These are phyloP conservation scores for Orthosia incerta DNA, from an alignment of 2,888 invertebrate genomes.

Conservation along the genomic window DNA sequence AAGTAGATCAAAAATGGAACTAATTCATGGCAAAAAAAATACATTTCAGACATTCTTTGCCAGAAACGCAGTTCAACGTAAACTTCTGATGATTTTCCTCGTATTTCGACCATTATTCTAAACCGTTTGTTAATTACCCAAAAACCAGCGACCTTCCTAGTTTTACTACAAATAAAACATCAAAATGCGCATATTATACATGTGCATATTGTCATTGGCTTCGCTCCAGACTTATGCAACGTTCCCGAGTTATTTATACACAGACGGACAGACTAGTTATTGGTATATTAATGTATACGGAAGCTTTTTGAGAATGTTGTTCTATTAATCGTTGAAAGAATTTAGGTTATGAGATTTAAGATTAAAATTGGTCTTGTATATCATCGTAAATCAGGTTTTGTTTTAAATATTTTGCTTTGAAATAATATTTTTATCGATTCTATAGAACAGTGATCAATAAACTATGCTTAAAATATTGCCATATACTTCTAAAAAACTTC, in stretches of 20 bases:
- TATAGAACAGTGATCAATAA: no score
- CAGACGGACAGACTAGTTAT: conserved; percentile 63
- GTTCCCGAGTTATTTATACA: conserved; percentile 61
- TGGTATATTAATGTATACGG: conserved; percentile 66
- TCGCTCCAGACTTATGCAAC: conserved; percentile 63
- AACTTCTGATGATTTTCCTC: neutral
- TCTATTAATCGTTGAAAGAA: conserved; percentile 56
- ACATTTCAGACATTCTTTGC: no score
- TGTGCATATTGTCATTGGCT: conserved; percentile 61
- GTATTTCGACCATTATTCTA: neutral
- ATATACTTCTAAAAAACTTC: no score
- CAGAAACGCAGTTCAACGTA: no score
- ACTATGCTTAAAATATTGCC: no score
- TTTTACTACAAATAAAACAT: conserved; percentile 45
- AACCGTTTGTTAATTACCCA: conserved; percentile 8
- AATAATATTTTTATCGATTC: neutral
- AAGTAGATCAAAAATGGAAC: no score
- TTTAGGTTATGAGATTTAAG: conserved; percentile 60
- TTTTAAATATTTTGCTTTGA: neutral
- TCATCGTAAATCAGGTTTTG: conserved; percentile 4
- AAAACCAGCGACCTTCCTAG: conserved; percentile 16
- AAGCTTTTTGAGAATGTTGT: conserved; percentile 57
- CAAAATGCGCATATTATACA: conserved; percentile 45
- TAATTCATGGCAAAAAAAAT: no score
- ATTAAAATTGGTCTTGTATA: conserved; percentile 15